phyloP scores from a whole-genome alignment of 2,888 invertebrate genomes.

The Crioceris asparagi region DNA sequence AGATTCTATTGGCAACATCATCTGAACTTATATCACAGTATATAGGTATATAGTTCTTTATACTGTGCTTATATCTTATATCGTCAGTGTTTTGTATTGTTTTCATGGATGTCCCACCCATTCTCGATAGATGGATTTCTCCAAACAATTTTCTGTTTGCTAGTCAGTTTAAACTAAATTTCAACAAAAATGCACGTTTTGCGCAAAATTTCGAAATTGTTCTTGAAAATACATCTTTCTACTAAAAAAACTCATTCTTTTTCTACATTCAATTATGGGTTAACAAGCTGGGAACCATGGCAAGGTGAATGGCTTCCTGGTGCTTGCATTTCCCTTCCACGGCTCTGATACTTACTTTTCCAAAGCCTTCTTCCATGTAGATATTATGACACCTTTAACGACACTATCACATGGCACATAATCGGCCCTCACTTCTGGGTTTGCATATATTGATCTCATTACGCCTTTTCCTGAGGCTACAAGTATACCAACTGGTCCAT shows the following conservation, averaged over 20 bases:
- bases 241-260: slow-evolving; percentile 2
- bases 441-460: slow-evolving; percentile 20
- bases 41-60: too few species aligned
- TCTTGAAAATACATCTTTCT: too few species aligned
- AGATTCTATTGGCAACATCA: too few species aligned
- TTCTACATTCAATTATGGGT: neutral
- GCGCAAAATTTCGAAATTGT: too few species aligned
- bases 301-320: neutral
- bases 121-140: too few species aligned
- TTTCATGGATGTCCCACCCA: too few species aligned
- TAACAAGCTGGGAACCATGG: neutral
- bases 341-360: slow-evolving; percentile 14
- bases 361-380: slow-evolving; percentile 17
- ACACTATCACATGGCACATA: slow-evolving; percentile 25
- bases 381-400: slow-evolving; percentile 15
- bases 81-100: too few species aligned
- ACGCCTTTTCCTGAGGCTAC: slow-evolving; percentile 39
- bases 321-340: neutral
- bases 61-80: too few species aligned
- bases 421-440: slow-evolving; percentile 21
- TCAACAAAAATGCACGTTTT: too few species aligned
- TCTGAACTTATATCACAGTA: too few species aligned
- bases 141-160: too few species aligned
- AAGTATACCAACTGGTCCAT: slow-evolving; percentile 72
- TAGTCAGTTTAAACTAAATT: too few species aligned